phyloP scores from a whole-genome alignment of 1,140 invertebrate genomes.

The Papilio aristodemus region DNA sequence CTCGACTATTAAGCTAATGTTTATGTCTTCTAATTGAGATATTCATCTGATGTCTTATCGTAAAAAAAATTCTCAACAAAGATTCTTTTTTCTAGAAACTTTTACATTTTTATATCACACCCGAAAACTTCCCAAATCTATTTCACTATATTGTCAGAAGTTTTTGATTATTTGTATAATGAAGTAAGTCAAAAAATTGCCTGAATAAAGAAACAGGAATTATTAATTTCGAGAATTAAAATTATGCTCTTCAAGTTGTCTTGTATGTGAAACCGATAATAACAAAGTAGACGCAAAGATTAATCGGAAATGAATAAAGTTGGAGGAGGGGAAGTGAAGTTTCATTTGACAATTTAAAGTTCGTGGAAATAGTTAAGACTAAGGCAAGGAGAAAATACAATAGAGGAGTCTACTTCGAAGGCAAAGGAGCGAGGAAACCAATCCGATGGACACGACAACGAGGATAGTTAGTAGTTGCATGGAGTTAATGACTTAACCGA shows the following conservation, averaged over 20 bases:
- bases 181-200: too few species aligned
- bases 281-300: slow-evolving; percentile 43
- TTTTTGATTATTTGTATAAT: too few species aligned
- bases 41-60: neutral
- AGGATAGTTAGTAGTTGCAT: slow-evolving; percentile 60
- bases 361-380: slow-evolving; percentile 47
- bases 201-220: too few species aligned
- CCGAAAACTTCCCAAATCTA: too few species aligned
- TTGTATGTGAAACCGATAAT: neutral
- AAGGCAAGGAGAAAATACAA: slow-evolving; percentile 59
- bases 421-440: slow-evolving; percentile 44
- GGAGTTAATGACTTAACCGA: slow-evolving; percentile 60
- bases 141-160: too few species aligned
- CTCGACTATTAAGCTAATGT: neutral
- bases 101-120: too few species aligned
- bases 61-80: neutral
- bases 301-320: slow-evolving; percentile 62
- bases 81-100: too few species aligned
- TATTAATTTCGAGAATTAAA: neutral
- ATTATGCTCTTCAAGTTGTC: neutral
- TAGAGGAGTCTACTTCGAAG: slow-evolving; percentile 21
- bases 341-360: slow-evolving; percentile 74
- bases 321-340: slow-evolving; percentile 59
- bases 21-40: neutral
- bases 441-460: slow-evolving; percentile 48